Percentiles rank a stretch among this genome's conserved stretches.
phyloP scores from a whole-genome alignment of 2,888 invertebrate genomes.

The Bombylius discolor region DNA sequence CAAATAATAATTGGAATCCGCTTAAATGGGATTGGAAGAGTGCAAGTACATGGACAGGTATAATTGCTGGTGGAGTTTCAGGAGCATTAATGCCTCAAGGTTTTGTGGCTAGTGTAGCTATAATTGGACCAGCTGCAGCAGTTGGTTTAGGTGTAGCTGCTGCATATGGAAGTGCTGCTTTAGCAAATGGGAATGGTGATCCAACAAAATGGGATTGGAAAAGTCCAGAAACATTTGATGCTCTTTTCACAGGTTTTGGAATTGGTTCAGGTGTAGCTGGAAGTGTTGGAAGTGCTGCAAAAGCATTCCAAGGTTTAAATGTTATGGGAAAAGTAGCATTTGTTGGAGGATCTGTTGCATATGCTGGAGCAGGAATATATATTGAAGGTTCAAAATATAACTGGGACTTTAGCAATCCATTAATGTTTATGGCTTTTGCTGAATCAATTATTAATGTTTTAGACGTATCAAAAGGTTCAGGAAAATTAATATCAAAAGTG shows the following conservation, averaged over 20 bases:
- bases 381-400: conserved; percentile 3
- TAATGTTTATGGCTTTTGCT: not conserved
- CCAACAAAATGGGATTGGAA: conserved; percentile 3
- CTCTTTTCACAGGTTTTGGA: conserved; percentile 4
- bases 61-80: not conserved
- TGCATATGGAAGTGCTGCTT: not conserved
- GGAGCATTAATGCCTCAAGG: not conserved
- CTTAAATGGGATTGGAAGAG: conserved; percentile 1
- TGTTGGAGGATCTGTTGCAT: not conserved
- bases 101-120: not conserved
- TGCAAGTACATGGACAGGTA: not conserved
- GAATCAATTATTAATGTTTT: not conserved
- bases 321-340: not conserved
- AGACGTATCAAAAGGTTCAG: not conserved
- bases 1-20: not conserved
- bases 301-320: not conserved
- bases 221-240: conserved; percentile 1
- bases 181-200: not conserved
- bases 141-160: not conserved
- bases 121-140: not conserved
- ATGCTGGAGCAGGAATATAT: not conserved
- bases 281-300: not conserved
- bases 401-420: conserved; percentile 2
- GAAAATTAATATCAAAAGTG: not conserved
- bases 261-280: not conserved